Evolutionary conservation across 1,140 invertebrate species (phyloP).

Genomic region (Brachionus paranguensis): DNA sequence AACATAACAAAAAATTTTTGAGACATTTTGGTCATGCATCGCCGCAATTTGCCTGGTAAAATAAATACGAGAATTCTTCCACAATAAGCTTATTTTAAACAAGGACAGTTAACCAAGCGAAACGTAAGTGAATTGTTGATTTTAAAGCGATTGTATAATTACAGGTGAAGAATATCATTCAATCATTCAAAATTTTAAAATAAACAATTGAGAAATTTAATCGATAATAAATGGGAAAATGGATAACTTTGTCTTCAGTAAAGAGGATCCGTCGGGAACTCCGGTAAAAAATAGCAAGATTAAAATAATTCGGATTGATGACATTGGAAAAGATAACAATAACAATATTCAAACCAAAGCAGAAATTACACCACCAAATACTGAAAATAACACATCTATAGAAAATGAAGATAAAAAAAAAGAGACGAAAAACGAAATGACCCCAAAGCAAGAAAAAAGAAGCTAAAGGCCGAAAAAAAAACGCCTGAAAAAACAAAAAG

Average conservation of each 20-base stretch:
- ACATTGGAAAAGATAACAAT: background rate
- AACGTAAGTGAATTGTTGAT: background rate
- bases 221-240: background rate
- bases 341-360: background rate
- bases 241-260: background rate
- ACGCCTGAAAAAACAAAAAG: background rate
- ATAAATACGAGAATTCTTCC: background rate
- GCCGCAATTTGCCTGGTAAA: background rate
- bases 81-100: background rate
- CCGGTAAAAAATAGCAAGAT: background rate
- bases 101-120: background rate
- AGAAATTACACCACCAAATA: background rate
- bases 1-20: background rate
- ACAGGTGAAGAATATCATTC: background rate
- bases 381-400: background rate
- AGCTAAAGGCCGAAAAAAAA: background rate
- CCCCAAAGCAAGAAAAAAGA: background rate
- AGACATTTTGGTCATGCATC: background rate
- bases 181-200: background rate
- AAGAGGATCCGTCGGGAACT: background rate
- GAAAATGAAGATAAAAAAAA: background rate
- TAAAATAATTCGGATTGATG: background rate
- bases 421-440: background rate
- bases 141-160: background rate
- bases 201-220: background rate